These are phyloP conservation scores for Botia almorhae DNA, from an alignment of 2,797 vertebrate genomes.

Conservation along the genomic window DNA sequence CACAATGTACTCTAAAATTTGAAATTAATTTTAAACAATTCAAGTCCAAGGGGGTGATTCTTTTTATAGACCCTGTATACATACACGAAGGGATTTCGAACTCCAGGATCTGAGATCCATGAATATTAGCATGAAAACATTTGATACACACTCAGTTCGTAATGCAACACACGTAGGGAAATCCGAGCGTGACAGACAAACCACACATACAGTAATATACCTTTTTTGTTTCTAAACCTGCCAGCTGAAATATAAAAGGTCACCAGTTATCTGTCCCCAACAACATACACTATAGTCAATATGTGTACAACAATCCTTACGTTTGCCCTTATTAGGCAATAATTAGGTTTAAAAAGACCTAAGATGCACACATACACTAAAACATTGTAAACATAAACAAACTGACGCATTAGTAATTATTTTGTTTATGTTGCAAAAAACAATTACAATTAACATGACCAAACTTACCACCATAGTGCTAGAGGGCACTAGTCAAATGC, in stretches of 20 bases:
- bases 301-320: not conserved
- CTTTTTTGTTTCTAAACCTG: constrained; percentile 82
- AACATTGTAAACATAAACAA: not conserved
- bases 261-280: constrained; percentile 52
- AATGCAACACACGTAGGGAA: constrained; percentile 56
- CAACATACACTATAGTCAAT: not conserved
- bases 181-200: constrained; percentile 23
- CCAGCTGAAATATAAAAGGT: constrained; percentile 83
- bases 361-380: not conserved
- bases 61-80: constrained; percentile 31
- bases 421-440: too few relatives aligned
- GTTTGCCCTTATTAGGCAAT: too few relatives aligned
- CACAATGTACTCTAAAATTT: not conserved
- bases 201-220: constrained; percentile 69
- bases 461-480: too few relatives aligned
- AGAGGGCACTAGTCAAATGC: too few relatives aligned
- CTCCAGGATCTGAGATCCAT: constrained; percentile 41
- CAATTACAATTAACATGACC: too few relatives aligned
- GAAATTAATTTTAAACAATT: not conserved
- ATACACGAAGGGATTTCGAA: constrained; percentile 27
- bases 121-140: constrained; percentile 31
- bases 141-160: constrained; percentile 28
- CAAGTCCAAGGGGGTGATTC: constrained; percentile 17
- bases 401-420: too few relatives aligned
- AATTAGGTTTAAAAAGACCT: not conserved